These are phyloP conservation scores for Operophtera brumata DNA, from an alignment of 2,888 invertebrate species.

Conservation along the genomic window DNA sequence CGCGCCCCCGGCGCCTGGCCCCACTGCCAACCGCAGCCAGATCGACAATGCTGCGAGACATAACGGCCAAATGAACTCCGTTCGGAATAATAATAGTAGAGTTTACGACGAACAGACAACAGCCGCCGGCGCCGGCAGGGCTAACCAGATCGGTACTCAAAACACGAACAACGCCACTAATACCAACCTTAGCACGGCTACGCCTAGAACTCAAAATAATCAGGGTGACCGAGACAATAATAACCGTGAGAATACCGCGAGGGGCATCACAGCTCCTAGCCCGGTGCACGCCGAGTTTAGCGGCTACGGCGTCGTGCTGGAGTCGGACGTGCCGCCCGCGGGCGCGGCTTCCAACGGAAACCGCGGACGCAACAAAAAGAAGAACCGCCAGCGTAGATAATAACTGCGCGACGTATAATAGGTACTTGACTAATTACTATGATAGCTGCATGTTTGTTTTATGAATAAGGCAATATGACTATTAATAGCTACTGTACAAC, in stretches of 20 bases:
- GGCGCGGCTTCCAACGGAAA: conserved; percentile 6
- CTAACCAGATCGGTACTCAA: neutral
- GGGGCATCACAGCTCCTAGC: neutral
- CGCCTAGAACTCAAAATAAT: conserved; percentile 1
- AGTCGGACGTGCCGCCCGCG: conserved; percentile 7
- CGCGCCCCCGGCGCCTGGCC: neutral
- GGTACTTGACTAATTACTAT: conserved; percentile 26
- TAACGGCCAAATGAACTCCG: neutral
- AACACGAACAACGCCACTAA: neutral
- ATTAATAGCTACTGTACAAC: conserved; percentile 23
- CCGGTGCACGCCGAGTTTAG: neutral
- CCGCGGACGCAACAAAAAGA: conserved; percentile 53
- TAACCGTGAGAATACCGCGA: conserved; percentile 7
- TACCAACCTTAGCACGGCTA: neutral
- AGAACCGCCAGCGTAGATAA: conserved; percentile 70
- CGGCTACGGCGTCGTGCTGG: neutral
- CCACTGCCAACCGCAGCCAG: neutral
- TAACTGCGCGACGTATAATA: conserved; percentile 6
- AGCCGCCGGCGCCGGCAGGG: neutral
- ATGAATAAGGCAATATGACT: conserved; percentile 23
- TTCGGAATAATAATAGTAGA: conserved; percentile 11
- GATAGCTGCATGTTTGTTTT: conserved; percentile 12
- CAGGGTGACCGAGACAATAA: conserved; percentile 8
- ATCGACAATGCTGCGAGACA: neutral
- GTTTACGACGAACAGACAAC: conserved; percentile 3